Evolutionary conservation across 2,888 invertebrate species (phyloP), one percentile per base, ranked within the genome.

Genomic region (Pterobdella sp.): DNA sequence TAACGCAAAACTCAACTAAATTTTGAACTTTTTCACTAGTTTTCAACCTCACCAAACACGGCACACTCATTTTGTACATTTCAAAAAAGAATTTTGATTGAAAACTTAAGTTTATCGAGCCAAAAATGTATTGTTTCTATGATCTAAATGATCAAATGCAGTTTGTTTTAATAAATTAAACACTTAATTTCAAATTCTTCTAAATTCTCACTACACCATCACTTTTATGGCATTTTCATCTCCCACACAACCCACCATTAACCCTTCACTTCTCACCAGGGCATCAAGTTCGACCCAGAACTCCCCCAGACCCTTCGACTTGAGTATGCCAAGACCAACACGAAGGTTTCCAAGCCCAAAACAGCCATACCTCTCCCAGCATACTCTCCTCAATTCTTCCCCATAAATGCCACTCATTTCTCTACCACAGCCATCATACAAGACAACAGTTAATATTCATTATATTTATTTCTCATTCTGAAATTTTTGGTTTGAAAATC

Each of bases 241-340:
- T 3, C 7, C 60, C 18, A 22, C 60, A 56, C 60, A 7, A 56
- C 60, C 18, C 60, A 22, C 60, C 60, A 56, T 26, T 26, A 56
- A 22, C 4, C 18, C 60, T 26, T 26, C 10, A 4, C n/a, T 3
- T 3, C n/a, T n/a, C 7, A 7, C 7, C 93, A 97, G 93, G 97
- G 97, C 87, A 96, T 98, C 87, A 91, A 96, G 88, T 99, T 99
- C 90, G 98, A 99, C 90, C 98, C 98, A 87, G 98, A 99, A 89
- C 92, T 96, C 90, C 96, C 97, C 87, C 98, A 98, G 91, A 97
- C 96, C 86, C 93, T 98, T 88, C 92, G 98, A 87, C 91, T 99
- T 89, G 98, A 99, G 91, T 97, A 98, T 90, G 98, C 98, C 88
- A 97, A 97, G 91, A 96, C 95, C 90, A 99, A 99, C 91, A 99